Percentiles rank a stretch among this genome's conserved stretches.
Evolutionary conservation across 2,888 invertebrate genomes (phyloP).

Genomic region (Eulithis prunata): DNA sequence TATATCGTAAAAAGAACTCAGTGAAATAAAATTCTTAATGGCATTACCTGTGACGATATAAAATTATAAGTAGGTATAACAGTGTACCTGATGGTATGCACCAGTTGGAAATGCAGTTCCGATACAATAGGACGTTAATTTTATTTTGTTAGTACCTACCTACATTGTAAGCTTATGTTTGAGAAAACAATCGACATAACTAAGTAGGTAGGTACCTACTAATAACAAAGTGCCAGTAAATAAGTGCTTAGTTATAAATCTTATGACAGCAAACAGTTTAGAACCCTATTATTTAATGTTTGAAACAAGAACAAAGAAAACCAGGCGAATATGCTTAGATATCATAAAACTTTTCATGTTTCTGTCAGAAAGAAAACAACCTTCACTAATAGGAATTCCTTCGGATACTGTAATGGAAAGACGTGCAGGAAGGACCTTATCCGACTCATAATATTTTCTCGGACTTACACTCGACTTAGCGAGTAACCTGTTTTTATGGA

Average conservation of each 20-base stretch:
- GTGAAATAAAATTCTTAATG: conserved; percentile 43
- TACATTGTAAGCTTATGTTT: conserved; percentile 59
- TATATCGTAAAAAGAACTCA: conserved; percentile 38
- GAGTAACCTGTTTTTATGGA: conserved; percentile 61
- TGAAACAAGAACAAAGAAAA: conserved; percentile 35
- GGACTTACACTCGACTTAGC: conserved; percentile 66
- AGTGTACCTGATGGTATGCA: conserved; percentile 39
- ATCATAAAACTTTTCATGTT: conserved; percentile 73
- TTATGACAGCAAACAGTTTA: conserved; percentile 38
- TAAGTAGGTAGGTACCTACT: background rate
- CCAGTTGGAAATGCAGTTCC: conserved; percentile 56
- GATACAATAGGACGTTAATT: conserved; percentile 66
- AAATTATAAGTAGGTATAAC: conserved; percentile 39
- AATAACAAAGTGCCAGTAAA: background rate
- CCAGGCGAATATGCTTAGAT: conserved; percentile 55
- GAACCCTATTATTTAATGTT: conserved; percentile 64
- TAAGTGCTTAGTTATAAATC: background rate
- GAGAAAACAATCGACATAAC: conserved; percentile 4
- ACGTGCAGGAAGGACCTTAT: conserved; percentile 74
- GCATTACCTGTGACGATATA: conserved; percentile 39
- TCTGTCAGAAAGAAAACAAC: conserved; percentile 74
- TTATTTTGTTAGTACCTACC: conserved; percentile 59
- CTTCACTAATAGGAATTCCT: conserved; percentile 79
- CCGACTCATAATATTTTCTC: conserved; percentile 73
- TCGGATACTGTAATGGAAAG: conserved; percentile 76